These are phyloP conservation scores for Latrodectus geometricus DNA, from an alignment of 1,140 invertebrate genomes.

Conservation along the genomic window DNA sequence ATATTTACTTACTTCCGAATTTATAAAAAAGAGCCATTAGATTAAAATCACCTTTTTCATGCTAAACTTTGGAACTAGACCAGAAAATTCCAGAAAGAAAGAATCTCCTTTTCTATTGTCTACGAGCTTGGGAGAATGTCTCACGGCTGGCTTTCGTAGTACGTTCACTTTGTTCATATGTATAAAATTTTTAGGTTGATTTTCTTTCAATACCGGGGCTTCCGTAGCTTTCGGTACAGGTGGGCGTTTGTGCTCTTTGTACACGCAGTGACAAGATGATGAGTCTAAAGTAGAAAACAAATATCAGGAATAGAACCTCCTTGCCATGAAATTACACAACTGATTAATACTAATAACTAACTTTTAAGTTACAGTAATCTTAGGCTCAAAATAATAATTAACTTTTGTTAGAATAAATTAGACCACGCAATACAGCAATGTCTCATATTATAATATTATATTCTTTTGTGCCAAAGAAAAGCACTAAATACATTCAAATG, in stretches of 20 bases:
- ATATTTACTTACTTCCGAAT: too few species aligned
- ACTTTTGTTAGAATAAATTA: too few species aligned
- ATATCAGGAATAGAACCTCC: too few species aligned
- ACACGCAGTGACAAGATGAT: neutral
- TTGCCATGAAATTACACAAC: too few species aligned
- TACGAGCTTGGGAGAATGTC: constrained; percentile 3
- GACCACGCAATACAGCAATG: too few species aligned
- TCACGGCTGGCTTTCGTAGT: constrained; percentile 23
- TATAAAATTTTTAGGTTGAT: constrained; percentile 6
- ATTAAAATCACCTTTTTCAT: constrained; percentile 32
- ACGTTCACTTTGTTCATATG: constrained; percentile 16
- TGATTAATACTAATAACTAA: too few species aligned
- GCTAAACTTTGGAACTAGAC: constrained; percentile 41
- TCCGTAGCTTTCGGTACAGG: constrained; percentile 30
- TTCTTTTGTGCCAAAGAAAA: too few species aligned
- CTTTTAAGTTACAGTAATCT: too few species aligned
- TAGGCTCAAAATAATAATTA: too few species aligned
- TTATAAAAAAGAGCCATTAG: too few species aligned
- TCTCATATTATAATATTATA: too few species aligned
- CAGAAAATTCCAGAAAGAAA: constrained; percentile 48
- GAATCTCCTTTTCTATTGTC: constrained; percentile 42
- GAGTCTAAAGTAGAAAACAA: constrained; percentile 6
- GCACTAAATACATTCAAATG: too few species aligned
- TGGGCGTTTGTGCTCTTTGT: constrained; percentile 29
- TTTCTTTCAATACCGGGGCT: constrained; percentile 18